Conservation (phyloP, 2,797 vertebrate species). For the Nyctalus aviator region DNA sequence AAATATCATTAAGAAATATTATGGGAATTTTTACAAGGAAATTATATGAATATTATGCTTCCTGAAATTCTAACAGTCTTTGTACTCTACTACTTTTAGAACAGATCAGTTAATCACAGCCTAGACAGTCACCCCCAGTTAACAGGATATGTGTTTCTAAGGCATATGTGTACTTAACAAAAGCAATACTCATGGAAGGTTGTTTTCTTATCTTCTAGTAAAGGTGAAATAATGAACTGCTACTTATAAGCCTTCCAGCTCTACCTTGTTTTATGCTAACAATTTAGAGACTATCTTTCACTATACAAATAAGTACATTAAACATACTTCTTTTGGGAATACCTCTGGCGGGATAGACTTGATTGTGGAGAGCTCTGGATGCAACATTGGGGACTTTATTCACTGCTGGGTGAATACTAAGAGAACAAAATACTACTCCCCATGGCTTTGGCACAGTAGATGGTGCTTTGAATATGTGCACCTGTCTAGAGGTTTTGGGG, state of each 20-base stretch:
- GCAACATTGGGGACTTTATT: neutral
- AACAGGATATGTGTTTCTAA: neutral
- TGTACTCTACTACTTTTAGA: neutral
- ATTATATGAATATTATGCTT: neutral
- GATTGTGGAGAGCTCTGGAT: neutral
- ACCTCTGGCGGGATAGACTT: neutral
- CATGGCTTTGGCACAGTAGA: neutral
- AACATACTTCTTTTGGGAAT: neutral
- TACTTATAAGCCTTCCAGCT: neutral
- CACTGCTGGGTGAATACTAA: neutral
- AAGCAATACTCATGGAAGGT: neutral
- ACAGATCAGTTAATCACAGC: neutral
- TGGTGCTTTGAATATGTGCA: neutral
- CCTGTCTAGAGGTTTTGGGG: neutral
- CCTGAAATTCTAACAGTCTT: neutral
- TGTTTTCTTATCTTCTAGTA: conserved; percentile 27
- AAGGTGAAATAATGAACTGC: neutral
- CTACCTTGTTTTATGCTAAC: neutral
- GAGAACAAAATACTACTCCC: neutral
- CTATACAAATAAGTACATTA: neutral
- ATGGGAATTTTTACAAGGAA: neutral
- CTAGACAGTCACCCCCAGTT: neutral
- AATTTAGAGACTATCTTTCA: neutral
- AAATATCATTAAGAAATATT: neutral
- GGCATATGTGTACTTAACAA: neutral